Conservation (phyloP, 2,797 vertebrate species). For the Basileuterus tristriatus region DNA sequence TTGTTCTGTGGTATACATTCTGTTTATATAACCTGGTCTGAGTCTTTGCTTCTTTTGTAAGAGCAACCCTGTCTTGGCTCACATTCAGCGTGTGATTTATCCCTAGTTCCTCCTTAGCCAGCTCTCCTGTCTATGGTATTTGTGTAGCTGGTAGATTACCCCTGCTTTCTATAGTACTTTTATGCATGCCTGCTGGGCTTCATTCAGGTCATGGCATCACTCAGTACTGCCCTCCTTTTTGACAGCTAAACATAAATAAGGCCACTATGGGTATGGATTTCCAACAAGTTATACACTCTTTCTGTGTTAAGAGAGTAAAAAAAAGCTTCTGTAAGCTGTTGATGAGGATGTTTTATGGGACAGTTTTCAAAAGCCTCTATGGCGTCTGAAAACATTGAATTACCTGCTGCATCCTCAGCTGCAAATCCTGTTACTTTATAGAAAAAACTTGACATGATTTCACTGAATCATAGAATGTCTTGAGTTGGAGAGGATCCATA, state of each 20-base stretch:
- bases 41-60: background rate
- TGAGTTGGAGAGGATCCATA: background rate
- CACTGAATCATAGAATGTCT: background rate
- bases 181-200: background rate
- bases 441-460: background rate
- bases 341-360: background rate
- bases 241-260: background rate
- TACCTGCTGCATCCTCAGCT: background rate
- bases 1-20: background rate
- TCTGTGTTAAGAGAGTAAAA: background rate
- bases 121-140: background rate
- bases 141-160: background rate
- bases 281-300: background rate
- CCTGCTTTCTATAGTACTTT: background rate
- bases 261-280: background rate
- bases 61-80: background rate
- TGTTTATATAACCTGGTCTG: background rate
- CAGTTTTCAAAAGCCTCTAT: background rate
- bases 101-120: background rate
- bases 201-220: background rate
- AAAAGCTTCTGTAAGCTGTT: background rate
- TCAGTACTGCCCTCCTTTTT: background rate
- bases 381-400: background rate
- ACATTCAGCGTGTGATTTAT: background rate
- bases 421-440: background rate